Conservation (phyloP, 2,113 vertebrate genomes). For the Prochilodus magdalenae region DNA sequence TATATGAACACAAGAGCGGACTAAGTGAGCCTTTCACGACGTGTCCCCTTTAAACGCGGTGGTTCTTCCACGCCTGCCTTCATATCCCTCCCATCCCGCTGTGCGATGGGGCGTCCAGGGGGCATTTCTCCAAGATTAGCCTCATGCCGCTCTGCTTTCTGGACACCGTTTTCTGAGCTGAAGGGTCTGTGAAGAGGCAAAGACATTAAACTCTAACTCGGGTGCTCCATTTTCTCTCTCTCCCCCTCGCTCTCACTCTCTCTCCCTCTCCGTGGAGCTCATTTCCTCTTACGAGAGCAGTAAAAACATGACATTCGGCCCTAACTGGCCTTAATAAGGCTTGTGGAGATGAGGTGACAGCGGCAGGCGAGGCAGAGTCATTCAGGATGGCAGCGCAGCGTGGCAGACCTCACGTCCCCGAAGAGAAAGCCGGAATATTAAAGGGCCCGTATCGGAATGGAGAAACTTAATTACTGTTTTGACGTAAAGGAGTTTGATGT, state of each 20-base stretch:
- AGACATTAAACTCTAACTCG: neutral
- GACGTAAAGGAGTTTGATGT: neutral
- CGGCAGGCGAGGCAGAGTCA: constrained; percentile 7
- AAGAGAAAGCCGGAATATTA: constrained; percentile 15
- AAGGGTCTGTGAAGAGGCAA: neutral
- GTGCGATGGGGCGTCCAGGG: neutral
- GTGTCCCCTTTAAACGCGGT: neutral
- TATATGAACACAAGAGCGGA: too few species aligned
- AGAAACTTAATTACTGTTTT: neutral
- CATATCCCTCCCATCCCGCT: neutral
- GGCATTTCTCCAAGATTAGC: neutral
- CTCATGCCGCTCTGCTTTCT: neutral
- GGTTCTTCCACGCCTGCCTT: neutral
- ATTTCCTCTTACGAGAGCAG: constrained; percentile 10
- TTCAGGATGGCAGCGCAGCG: neutral
- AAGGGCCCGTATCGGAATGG: neutral
- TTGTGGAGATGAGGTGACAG: constrained; percentile 62
- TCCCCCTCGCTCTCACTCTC: constrained; percentile 8
- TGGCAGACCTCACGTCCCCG: neutral
- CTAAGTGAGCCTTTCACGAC: too few species aligned
- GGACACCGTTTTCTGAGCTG: neutral
- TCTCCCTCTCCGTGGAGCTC: constrained; percentile 9
- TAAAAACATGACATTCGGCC: constrained; percentile 60
- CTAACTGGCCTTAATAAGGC: constrained; percentile 66
- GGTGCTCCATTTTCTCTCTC: neutral